Percentiles rank a stretch among this genome's conserved stretches.
phyloP scores from a whole-genome alignment of 2,888 invertebrate species.

The Drosophila falleni region DNA sequence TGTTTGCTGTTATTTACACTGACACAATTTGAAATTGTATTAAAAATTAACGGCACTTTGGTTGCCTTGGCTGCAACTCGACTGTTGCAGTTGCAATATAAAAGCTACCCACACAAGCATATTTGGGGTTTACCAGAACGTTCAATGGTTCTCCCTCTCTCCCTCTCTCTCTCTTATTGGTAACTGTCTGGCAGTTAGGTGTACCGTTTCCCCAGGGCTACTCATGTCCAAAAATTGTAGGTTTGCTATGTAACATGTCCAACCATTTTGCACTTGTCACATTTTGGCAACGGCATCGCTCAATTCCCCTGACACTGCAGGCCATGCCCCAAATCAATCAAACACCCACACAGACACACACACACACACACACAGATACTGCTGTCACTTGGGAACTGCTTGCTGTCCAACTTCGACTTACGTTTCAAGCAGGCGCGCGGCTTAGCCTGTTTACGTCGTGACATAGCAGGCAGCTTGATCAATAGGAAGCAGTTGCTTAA shows the following conservation, averaged over 20 bases:
- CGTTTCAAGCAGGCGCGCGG: constrained; percentile 89
- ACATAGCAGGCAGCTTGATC: constrained; percentile 85
- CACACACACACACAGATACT: constrained; percentile 13
- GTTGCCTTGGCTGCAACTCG: constrained; percentile 69
- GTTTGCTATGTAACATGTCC: constrained; percentile 19
- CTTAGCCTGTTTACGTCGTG: constrained; percentile 90
- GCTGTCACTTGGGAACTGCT: constrained; percentile 52
- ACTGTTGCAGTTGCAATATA: constrained; percentile 27
- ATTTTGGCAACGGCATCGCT: constrained; percentile 55
- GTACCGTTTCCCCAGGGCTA: constrained; percentile 53
- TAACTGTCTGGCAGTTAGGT: constrained; percentile 70
- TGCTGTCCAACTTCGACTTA: constrained; percentile 85
- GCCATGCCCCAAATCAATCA: constrained; percentile 74
- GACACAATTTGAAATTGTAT: constrained; percentile 84
- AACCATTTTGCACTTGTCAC: constrained; percentile 69
- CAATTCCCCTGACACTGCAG: constrained; percentile 27
- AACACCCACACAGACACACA: constrained; percentile 45
- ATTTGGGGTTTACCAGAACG: constrained; percentile 53
- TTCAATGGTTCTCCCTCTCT: constrained; percentile 24
- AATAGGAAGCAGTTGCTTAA: constrained; percentile 5
- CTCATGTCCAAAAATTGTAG: constrained; percentile 34
- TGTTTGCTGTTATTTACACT: constrained; percentile 77
- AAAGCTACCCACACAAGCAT: constrained; percentile 37
- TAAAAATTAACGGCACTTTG: constrained; percentile 84
- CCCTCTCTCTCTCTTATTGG: background rate